Conservation (phyloP, 2,888 invertebrate species). For the Trichogramma dendrolimi region DNA sequence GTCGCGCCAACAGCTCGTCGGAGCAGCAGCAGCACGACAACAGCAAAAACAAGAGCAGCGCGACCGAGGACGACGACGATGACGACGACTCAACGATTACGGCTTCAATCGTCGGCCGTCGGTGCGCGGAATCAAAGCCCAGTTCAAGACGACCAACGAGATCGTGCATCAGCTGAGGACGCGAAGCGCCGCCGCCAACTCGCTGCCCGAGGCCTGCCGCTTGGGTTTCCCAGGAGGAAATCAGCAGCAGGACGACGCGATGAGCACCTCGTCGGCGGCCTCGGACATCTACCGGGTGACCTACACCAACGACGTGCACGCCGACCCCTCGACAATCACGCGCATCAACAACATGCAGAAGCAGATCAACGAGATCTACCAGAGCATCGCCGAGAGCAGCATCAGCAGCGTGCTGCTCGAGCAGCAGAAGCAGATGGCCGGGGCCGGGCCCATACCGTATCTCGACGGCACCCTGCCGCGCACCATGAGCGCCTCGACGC, state of each 20-base stretch:
- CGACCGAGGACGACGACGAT: slow-evolving; percentile 74
- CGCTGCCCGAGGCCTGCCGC: slow-evolving; percentile 35
- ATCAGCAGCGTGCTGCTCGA: slow-evolving; percentile 2
- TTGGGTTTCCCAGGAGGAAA: slow-evolving; percentile 34
- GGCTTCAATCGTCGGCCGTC: slow-evolving; percentile 86
- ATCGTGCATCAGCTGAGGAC: slow-evolving; percentile 78
- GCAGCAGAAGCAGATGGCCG: slow-evolving; percentile 34
- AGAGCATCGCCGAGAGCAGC: slow-evolving; percentile 45
- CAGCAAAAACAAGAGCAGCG: slow-evolving; percentile 57
- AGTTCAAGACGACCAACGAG: slow-evolving; percentile 75
- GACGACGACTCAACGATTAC: slow-evolving; percentile 89
- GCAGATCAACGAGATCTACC: slow-evolving; percentile 48
- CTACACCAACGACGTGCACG: slow-evolving; percentile 30
- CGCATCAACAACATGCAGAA: slow-evolving; percentile 46
- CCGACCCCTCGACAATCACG: slow-evolving; percentile 43
- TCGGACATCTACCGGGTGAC: slow-evolving; percentile 26
- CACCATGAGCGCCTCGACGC: slow-evolving; percentile 15
- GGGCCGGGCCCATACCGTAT: slow-evolving; percentile 37
- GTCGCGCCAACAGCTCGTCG: neutral
- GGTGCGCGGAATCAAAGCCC: slow-evolving; percentile 84
- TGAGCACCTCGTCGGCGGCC: slow-evolving; percentile 16
- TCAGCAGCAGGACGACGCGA: slow-evolving; percentile 17
- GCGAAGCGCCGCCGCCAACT: slow-evolving; percentile 50
- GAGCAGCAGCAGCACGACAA: slow-evolving; percentile 35
- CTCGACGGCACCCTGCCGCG: slow-evolving; percentile 40